A percentile compares a stretch with the other conserved stretches of the same genome.
Evolutionary conservation across 2,113 vertebrate genomes (phyloP).

Genomic region (Salvelinus namaycush): DNA sequence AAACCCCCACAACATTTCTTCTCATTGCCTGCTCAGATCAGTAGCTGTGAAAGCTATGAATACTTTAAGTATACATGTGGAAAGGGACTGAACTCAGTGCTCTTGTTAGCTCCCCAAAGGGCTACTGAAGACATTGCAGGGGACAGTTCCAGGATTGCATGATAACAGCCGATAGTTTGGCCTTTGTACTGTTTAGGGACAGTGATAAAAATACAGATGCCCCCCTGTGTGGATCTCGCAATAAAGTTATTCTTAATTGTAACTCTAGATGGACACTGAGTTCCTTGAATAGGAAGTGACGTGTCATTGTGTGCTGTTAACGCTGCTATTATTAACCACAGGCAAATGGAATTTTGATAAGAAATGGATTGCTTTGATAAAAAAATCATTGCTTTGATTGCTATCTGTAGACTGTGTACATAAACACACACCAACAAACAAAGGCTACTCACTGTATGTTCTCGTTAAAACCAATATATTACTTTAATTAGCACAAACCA

Average conservation of each 20-base stretch:
- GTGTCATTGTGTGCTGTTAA: not conserved
- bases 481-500: not conserved
- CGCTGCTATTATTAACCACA: not conserved
- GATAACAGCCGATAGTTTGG: not conserved
- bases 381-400: not conserved
- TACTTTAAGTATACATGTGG: not conserved
- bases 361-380: not conserved
- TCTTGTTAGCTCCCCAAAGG: not conserved
- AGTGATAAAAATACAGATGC: not conserved
- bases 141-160: not conserved
- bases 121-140: not conserved
- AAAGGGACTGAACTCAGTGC: not conserved
- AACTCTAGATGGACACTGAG: not conserved
- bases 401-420: not conserved
- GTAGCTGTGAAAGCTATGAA: not conserved
- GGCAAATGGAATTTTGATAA: not conserved
- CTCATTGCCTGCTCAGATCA: not conserved
- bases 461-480: not conserved
- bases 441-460: not conserved
- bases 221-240: not conserved
- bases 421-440: not conserved
- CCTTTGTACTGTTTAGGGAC: not conserved
- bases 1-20: not conserved
- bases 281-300: not conserved
- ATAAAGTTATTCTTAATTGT: not conserved